phyloP scores from a whole-genome alignment of 2,113 vertebrate genomes.

The Elephantulus edwardii region DNA sequence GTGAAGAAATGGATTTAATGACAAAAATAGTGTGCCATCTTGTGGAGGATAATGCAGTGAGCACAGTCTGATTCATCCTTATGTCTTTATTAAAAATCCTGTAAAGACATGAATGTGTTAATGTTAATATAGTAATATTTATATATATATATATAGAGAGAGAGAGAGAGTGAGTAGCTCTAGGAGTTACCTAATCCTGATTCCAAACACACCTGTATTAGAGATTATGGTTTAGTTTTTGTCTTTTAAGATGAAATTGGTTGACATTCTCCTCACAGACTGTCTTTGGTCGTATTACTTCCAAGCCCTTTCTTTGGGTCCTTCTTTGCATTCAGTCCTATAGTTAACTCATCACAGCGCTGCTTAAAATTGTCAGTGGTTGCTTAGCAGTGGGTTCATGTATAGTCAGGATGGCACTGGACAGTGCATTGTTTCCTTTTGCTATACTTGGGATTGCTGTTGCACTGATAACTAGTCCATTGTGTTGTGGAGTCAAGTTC shows the following conservation, averaged over 20 bases:
- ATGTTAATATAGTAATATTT: too few species aligned
- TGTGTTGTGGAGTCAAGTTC: neutral
- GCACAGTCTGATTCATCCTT: neutral
- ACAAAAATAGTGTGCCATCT: conserved; percentile 67
- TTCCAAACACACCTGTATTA: neutral
- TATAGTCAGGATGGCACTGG: too few species aligned
- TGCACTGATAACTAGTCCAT: neutral
- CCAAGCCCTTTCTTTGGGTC: neutral
- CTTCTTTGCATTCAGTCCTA: neutral
- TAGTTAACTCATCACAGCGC: neutral
- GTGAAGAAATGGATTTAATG: conserved; percentile 40
- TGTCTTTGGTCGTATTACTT: neutral
- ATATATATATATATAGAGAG: too few species aligned
- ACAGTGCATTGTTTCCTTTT: too few species aligned
- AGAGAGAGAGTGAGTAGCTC: neutral
- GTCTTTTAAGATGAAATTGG: conserved; percentile 5
- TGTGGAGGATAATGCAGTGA: conserved; percentile 62
- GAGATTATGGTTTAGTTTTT: neutral
- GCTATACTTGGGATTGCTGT: too few species aligned
- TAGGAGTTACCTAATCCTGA: neutral
- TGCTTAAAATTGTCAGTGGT: neutral
- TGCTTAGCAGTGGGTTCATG: too few species aligned
- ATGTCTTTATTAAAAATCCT: neutral
- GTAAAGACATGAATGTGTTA: too few species aligned
- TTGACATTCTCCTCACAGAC: neutral